Conservation (phyloP, 2,797 vertebrate species). For the Spatula clypeata region DNA sequence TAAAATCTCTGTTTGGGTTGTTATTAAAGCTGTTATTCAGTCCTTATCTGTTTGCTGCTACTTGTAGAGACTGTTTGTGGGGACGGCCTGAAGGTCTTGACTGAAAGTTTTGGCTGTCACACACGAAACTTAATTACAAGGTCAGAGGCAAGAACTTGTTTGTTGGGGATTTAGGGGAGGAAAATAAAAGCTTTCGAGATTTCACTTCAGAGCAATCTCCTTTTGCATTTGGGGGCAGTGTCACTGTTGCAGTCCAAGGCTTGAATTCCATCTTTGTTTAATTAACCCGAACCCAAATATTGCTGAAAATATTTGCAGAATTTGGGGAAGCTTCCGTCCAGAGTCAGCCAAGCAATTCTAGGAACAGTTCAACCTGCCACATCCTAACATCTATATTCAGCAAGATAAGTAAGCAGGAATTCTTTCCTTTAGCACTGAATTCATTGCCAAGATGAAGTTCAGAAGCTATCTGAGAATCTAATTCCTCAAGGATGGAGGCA, state of each 20-base stretch:
- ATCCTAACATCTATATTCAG: constrained; percentile 37
- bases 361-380: constrained; percentile 4
- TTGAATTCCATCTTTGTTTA: not conserved
- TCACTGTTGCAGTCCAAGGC: not conserved
- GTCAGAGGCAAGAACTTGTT: constrained; percentile 9
- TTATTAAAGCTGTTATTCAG: constrained; percentile 25
- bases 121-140: constrained; percentile 36
- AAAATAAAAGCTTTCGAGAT: constrained; percentile 36
- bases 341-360: constrained; percentile 43
- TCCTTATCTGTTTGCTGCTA: constrained; percentile 29
- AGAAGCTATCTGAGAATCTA: constrained; percentile 23
- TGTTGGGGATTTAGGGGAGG: not conserved
- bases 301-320: constrained; percentile 25
- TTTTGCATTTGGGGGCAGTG: not conserved
- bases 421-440: not conserved
- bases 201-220: not conserved
- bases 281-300: constrained; percentile 17
- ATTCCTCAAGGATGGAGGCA: constrained; percentile 13
- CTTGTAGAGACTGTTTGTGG: constrained; percentile 20
- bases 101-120: constrained; percentile 38
- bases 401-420: constrained; percentile 19
- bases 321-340: constrained; percentile 13
- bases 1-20: constrained; percentile 9
- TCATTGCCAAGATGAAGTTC: constrained; percentile 14
- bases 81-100: not conserved